These are phyloP conservation scores for Pachycephus smyrnensis DNA, from an alignment of 2,888 invertebrate genomes.

Conservation along the genomic window DNA sequence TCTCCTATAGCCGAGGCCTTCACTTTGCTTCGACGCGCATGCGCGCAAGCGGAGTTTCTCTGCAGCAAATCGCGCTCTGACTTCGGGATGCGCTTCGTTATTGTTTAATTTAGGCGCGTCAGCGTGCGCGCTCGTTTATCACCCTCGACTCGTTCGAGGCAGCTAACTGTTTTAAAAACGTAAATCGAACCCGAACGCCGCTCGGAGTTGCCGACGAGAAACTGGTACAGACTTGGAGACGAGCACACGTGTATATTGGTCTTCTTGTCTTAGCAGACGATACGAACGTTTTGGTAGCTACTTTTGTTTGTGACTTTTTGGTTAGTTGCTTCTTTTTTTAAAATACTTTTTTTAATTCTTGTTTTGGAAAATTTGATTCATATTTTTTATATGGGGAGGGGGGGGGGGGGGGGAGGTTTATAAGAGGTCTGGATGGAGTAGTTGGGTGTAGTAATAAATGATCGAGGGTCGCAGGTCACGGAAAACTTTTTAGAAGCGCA, in stretches of 20 bases:
- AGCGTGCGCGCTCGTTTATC: slow-evolving; percentile 26
- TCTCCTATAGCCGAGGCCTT: not conserved
- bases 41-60: not conserved
- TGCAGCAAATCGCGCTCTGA: slow-evolving; percentile 20
- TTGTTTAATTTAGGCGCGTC: slow-evolving; percentile 26
- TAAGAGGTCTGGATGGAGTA: not conserved
- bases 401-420: not conserved
- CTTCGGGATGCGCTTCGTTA: slow-evolving; percentile 25
- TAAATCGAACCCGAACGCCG: slow-evolving; percentile 18
- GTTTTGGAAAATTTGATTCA: not conserved
- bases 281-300: not conserved
- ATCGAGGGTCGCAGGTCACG: not conserved
- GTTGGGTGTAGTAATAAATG: not conserved
- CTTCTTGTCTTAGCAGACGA: not conserved
- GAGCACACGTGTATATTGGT: not conserved
- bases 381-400: not conserved
- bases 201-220: not conserved
- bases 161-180: slow-evolving; percentile 25
- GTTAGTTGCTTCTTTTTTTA: not conserved
- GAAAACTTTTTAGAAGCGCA: not conserved
- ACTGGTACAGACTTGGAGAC: not conserved
- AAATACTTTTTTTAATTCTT: not conserved
- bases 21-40: not conserved
- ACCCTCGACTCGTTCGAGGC: slow-evolving; percentile 23
- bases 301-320: not conserved